Evolutionary conservation across 2,797 vertebrate species (phyloP).

Genomic region (Acanthurus leucopareius): DNA sequence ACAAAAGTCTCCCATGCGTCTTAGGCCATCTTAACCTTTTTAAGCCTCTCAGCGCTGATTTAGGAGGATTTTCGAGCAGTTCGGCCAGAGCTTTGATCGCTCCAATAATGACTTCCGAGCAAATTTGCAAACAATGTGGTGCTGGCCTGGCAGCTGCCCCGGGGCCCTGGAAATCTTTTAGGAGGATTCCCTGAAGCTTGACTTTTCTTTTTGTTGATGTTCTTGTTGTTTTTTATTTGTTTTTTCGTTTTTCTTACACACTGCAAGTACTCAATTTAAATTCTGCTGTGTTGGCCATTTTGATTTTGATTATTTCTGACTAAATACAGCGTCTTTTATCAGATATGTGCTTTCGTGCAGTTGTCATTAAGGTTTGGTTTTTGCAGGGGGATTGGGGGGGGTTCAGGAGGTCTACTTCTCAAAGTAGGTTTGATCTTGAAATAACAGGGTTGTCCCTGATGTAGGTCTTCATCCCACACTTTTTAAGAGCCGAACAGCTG

Average conservation of each 20-base stretch:
- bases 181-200: constrained; percentile 42
- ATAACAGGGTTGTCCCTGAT: constrained; percentile 65
- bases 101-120: constrained; percentile 67
- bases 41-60: constrained; percentile 58
- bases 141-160: constrained; percentile 48
- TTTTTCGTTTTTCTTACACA: too few species aligned
- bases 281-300: constrained; percentile 3
- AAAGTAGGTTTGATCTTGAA: constrained; percentile 62
- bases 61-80: constrained; percentile 49
- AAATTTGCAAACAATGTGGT: constrained; percentile 59
- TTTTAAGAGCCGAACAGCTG: constrained; percentile 63
- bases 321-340: neutral
- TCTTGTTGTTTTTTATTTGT: too few species aligned
- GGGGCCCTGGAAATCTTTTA: constrained; percentile 42
- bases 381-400: neutral
- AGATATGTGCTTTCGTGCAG: constrained; percentile 4
- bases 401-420: constrained; percentile 37
- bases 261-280: neutral
- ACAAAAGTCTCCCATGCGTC: constrained; percentile 34
- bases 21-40: constrained; percentile 27
- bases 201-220: constrained; percentile 13
- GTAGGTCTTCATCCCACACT: constrained; percentile 64
- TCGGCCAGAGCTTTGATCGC: constrained; percentile 76
- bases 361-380: neutral
- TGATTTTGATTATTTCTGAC: neutral